These are phyloP conservation scores for Urocynchramus pylzowi DNA, from an alignment of 2,113 vertebrate genomes.

Conservation along the genomic window DNA sequence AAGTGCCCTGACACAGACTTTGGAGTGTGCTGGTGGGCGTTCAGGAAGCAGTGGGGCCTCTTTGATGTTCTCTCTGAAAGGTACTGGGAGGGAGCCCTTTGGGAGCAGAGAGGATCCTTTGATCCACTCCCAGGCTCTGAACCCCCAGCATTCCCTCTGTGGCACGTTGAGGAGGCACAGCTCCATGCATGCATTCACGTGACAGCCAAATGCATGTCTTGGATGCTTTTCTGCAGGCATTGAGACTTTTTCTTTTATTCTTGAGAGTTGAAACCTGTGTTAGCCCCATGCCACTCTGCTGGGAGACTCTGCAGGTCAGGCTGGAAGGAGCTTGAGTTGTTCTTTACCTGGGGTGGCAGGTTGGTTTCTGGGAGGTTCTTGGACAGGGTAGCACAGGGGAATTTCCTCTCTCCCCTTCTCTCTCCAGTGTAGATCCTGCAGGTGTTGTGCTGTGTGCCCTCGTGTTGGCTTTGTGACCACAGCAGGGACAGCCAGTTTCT, in stretches of 20 bases:
- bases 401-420: background rate
- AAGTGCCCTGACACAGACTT: background rate
- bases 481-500: rapidly evolving
- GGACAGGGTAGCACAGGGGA: background rate
- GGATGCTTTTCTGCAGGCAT: background rate
- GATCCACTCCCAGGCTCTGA: background rate
- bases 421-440: rapidly evolving
- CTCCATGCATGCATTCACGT: rapidly evolving
- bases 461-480: rapidly evolving
- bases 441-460: rapidly evolving
- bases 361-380: background rate
- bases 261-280: background rate
- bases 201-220: background rate
- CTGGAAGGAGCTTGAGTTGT: background rate
- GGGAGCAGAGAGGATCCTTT: background rate
- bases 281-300: background rate
- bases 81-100: background rate
- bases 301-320: background rate
- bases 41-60: background rate
- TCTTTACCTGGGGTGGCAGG: background rate
- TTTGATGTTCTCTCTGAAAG: background rate
- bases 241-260: background rate
- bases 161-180: background rate
- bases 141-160: background rate
- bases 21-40: background rate